Percentiles rank a stretch among this genome's conserved stretches.
Evolutionary conservation across 37 sponge, comb jelly and placozoan genomes (phyloP).

Genomic region (Spongia lamella): DNA sequence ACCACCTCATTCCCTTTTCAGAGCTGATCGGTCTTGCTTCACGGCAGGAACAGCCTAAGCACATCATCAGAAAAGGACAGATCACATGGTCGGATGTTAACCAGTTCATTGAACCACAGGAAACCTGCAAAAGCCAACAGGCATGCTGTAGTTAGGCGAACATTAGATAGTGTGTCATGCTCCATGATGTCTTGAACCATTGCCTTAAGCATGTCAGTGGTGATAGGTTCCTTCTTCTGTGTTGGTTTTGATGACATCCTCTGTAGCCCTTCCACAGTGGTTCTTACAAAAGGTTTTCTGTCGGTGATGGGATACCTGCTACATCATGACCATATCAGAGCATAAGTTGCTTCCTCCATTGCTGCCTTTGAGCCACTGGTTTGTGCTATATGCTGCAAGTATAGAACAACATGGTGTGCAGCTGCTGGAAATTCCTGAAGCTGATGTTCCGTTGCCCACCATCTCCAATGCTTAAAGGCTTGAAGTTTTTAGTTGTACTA

Average conservation of each 20-base stretch:
- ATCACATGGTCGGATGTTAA: not conserved
- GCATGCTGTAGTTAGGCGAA: no score
- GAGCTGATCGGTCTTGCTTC: constrained; percentile 8
- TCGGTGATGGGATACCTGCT: not conserved
- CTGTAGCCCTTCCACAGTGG: no score
- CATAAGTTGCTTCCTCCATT: not conserved
- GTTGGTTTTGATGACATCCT: no score
- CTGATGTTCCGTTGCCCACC: not conserved
- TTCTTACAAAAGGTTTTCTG: not conserved
- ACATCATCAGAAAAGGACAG: constrained; percentile 7
- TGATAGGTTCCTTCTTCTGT: no score
- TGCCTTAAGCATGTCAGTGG: no score
- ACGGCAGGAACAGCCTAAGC: not conserved
- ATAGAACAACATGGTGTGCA: not conserved
- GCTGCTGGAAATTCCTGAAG: not conserved
- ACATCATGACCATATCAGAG: not conserved
- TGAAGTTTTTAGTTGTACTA: not conserved
- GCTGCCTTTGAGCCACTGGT: not conserved
- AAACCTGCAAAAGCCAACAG: no score
- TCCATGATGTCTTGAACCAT: no score
- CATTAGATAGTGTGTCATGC: no score
- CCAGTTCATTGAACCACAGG: constrained; percentile 8
- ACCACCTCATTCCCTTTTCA: constrained; percentile 1
- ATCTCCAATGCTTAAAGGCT: not conserved
- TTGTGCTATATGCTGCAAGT: not conserved